Conservation (phyloP, 2,797 vertebrate genomes). For the Natrix natrix region DNA sequence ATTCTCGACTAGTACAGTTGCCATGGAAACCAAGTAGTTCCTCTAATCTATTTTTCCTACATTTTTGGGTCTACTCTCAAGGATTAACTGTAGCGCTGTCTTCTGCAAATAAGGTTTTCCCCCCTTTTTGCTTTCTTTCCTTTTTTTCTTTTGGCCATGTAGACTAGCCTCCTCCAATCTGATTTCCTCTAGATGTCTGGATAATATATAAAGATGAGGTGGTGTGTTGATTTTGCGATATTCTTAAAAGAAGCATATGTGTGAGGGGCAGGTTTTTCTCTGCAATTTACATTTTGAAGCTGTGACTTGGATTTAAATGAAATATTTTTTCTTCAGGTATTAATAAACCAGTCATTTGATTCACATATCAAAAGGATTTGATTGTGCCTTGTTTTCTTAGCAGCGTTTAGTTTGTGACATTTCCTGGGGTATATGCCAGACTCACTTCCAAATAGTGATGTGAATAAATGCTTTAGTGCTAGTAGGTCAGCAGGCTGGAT, state of each 20-base stretch:
- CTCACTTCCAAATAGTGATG: conserved; percentile 35
- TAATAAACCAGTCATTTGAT: conserved; percentile 20
- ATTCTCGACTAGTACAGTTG: conserved; percentile 73
- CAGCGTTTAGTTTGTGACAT: conserved; percentile 38
- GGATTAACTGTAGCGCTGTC: conserved; percentile 62
- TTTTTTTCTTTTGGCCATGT: background rate
- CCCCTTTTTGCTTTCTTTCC: background rate
- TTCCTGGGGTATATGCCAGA: conserved; percentile 43
- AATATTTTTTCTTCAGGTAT: conserved; percentile 49
- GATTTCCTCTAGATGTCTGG: background rate
- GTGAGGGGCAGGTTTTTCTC: background rate
- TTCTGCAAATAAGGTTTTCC: conserved; percentile 57
- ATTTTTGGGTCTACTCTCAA: conserved; percentile 49
- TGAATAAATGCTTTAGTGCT: conserved; percentile 45
- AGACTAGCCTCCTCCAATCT: background rate
- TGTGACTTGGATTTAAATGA: conserved; percentile 34
- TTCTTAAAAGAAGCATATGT: conserved; percentile 39
- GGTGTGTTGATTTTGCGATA: conserved; percentile 58
- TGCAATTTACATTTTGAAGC: conserved; percentile 62
- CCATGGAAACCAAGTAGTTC: conserved; percentile 75
- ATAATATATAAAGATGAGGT: background rate
- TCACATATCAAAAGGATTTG: background rate
- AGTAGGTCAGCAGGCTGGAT: conserved; percentile 32
- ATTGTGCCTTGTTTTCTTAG: background rate
- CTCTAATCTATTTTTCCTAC: conserved; percentile 42